Evolutionary conservation across 2,113 vertebrate genomes (phyloP).

Genomic region (Chaenocephalus aceratus): DNA sequence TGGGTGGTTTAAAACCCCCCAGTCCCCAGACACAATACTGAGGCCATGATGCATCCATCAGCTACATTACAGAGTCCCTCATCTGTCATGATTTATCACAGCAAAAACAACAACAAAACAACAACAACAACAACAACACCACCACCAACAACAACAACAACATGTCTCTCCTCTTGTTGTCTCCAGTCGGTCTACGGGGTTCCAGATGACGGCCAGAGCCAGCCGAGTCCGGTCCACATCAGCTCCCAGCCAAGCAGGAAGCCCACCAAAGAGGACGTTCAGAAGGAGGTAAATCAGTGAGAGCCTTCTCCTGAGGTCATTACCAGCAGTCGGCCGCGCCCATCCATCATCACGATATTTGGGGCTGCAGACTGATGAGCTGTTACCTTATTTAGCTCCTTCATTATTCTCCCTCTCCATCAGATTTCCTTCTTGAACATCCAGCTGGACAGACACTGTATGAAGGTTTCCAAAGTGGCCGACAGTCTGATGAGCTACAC

Average conservation of each 20-base stretch:
- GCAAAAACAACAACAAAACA: neutral
- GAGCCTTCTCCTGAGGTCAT: constrained; percentile 13
- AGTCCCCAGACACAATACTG: constrained; percentile 2
- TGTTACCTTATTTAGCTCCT: constrained; percentile 57
- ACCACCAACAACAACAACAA: neutral
- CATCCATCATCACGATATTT: constrained; percentile 53
- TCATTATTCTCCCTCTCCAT: constrained; percentile 49
- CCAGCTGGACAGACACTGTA: constrained; percentile 96
- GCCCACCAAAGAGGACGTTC: constrained; percentile 92
- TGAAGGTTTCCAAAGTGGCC: constrained; percentile 99
- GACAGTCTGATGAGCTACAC: constrained; percentile 95
- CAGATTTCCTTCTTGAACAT: constrained; percentile 94
- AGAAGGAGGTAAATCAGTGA: constrained; percentile 87
- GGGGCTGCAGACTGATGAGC: constrained; percentile 50
- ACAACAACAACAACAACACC: too few species aligned
- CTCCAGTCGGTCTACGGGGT: constrained; percentile 93
- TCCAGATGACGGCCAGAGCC: constrained; percentile 90
- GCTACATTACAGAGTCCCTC: neutral
- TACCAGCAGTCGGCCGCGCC: constrained; percentile 18
- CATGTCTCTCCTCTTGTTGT: constrained; percentile 1
- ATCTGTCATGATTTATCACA: neutral
- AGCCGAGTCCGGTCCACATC: constrained; percentile 90
- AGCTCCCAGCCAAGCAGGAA: constrained; percentile 89
- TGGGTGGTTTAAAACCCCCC: neutral
- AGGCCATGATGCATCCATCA: constrained; percentile 7